These are phyloP conservation scores for Girardia tigrina DNA, from an alignment of 2,888 invertebrate species.

Conservation along the genomic window DNA sequence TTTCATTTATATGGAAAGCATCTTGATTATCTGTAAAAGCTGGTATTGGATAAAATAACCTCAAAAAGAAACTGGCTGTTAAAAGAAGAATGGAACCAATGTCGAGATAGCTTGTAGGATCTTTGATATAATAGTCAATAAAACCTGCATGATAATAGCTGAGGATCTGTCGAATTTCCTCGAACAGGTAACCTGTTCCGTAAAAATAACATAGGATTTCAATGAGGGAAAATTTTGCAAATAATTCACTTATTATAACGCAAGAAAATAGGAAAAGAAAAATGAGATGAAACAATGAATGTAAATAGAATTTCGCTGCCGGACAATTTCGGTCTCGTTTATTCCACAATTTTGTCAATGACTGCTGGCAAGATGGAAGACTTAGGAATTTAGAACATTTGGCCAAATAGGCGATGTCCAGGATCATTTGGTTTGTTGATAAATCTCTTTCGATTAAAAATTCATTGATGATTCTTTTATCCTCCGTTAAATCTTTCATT, in stretches of 20 bases:
- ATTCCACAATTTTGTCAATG: constrained; percentile 9
- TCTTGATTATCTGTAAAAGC: not conserved
- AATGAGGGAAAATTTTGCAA: not conserved
- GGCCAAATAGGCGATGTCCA: constrained; percentile 21
- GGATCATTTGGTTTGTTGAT: not conserved
- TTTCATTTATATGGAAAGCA: not conserved
- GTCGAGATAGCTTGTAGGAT: not conserved
- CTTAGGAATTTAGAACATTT: constrained; percentile 24
- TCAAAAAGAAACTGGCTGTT: not conserved
- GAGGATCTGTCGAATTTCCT: not conserved
- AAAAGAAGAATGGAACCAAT: not conserved
- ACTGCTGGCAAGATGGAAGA: constrained; percentile 30
- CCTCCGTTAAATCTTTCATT: not conserved
- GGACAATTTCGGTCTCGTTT: not conserved
- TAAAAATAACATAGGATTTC: constrained; percentile 24
- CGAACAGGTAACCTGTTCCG: constrained; percentile 12
- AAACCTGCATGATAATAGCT: not conserved
- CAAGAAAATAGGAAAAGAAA: constrained; percentile 30
- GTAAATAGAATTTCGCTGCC: not conserved
- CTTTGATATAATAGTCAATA: not conserved
- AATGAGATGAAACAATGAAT: constrained; percentile 21
- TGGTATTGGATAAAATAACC: not conserved
- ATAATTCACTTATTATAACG: not conserved
- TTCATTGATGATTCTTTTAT: not conserved
- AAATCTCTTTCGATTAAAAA: not conserved